Percentiles rank a stretch among this genome's conserved stretches.
phyloP scores from a whole-genome alignment of 2,888 invertebrate genomes.

The Acanthopleura granulata region DNA sequence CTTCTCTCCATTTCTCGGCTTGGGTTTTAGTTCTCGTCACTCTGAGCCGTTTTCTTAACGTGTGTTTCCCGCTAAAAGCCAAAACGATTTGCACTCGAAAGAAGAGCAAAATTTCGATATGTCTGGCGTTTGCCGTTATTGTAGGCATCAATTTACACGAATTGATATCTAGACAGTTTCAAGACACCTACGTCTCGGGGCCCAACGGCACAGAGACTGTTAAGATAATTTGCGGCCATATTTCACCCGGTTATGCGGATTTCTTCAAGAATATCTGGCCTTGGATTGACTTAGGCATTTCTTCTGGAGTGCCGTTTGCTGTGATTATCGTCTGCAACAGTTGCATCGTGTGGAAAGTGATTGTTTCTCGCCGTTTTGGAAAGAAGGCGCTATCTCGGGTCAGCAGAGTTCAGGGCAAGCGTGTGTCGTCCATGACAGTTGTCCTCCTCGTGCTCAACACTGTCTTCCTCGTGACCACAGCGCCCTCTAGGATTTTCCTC shows the following conservation, averaged over 20 bases:
- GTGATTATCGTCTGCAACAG: slow-evolving; percentile 32
- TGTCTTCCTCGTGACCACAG: slow-evolving; percentile 32
- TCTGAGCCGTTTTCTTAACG: slow-evolving; percentile 33
- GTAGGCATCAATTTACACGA: slow-evolving; percentile 28
- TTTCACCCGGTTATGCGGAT: slow-evolving; percentile 28
- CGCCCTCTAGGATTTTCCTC: slow-evolving; percentile 29
- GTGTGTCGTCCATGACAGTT: slow-evolving; percentile 34
- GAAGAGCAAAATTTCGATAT: slow-evolving; percentile 26
- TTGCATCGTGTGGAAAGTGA: slow-evolving; percentile 32
- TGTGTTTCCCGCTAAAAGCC: slow-evolving; percentile 38
- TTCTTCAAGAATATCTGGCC: slow-evolving; percentile 26
- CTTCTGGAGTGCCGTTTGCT: slow-evolving; percentile 32
- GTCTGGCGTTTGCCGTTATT: slow-evolving; percentile 21
- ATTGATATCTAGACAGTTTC: slow-evolving; percentile 27
- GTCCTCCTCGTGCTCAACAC: slow-evolving; percentile 30
- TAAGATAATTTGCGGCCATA: not conserved
- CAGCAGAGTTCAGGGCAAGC: not conserved
- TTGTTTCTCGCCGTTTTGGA: not conserved
- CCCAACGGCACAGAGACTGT: not conserved
- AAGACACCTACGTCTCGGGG: slow-evolving; percentile 11
- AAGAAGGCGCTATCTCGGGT: not conserved
- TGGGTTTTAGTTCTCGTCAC: slow-evolving; percentile 40
- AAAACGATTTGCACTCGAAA: slow-evolving; percentile 30
- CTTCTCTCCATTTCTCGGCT: slow-evolving; percentile 32
- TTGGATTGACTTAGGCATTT: slow-evolving; percentile 34